phyloP scores from a whole-genome alignment of 2,113 vertebrate genomes.

The Arvicanthis niloticus region DNA sequence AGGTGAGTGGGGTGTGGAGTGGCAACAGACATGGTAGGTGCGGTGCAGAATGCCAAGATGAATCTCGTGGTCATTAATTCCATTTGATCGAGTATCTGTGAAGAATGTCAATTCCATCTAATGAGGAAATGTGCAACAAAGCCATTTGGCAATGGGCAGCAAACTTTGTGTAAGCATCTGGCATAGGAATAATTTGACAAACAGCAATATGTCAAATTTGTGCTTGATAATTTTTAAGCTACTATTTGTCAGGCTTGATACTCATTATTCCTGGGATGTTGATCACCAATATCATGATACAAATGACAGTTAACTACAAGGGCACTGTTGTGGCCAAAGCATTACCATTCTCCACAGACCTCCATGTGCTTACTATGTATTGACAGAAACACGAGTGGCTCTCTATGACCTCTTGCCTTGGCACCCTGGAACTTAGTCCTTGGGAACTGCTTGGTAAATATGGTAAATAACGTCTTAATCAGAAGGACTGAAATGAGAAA shows the following conservation, averaged over 20 bases:
- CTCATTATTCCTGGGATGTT: conserved; percentile 58
- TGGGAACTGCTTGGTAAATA: conserved; percentile 26
- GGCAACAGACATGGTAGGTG: neutral
- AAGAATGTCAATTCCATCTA: conserved; percentile 58
- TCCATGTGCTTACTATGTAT: neutral
- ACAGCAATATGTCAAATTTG: conserved; percentile 70
- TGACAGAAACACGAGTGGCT: neutral
- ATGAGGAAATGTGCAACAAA: conserved; percentile 48
- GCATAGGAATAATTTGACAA: conserved; percentile 74
- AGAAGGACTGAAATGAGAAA: conserved; percentile 33
- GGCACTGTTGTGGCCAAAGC: neutral
- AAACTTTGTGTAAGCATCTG: conserved; percentile 76
- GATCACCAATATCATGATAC: conserved; percentile 55
- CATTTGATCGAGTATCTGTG: conserved; percentile 47
- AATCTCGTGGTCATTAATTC: conserved; percentile 45
- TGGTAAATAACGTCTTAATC: conserved; percentile 49
- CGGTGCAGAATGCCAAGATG: conserved; percentile 28
- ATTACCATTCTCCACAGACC: neutral
- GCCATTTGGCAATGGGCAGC: conserved; percentile 70
- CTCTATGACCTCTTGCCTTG: neutral
- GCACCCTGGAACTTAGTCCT: conserved; percentile 15
- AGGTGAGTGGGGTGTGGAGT: neutral
- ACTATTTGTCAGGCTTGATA: conserved; percentile 68
- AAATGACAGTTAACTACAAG: conserved; percentile 53
- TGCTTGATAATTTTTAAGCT: conserved; percentile 67